These are phyloP conservation scores for Monodelphis domestica DNA, from an alignment of 2,797 vertebrate species.

Conservation along the genomic window DNA sequence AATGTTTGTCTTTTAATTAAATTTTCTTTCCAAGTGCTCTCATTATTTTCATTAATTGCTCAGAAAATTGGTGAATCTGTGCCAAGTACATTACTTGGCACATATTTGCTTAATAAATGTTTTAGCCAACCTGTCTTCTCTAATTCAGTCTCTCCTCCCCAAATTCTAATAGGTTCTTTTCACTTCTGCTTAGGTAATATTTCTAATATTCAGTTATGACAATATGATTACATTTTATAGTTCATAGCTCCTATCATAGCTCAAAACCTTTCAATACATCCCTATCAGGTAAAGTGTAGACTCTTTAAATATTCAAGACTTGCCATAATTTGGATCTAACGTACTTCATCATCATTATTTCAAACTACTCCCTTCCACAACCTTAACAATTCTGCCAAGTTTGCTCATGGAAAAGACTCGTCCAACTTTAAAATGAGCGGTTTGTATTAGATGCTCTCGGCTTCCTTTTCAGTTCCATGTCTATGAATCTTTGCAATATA, in stretches of 20 bases:
- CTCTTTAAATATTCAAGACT: background rate
- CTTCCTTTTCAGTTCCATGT: background rate
- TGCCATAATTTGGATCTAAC: background rate
- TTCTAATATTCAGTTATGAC: background rate
- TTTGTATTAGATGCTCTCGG: background rate
- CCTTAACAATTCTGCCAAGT: background rate
- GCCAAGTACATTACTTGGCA: background rate
- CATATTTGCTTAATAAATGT: constrained; percentile 11
- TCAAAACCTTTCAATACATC: background rate
- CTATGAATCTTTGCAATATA: background rate
- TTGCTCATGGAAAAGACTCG: background rate
- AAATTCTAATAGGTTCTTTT: background rate
- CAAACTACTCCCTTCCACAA: background rate
- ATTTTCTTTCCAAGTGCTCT: background rate
- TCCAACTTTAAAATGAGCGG: background rate
- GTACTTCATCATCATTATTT: background rate
- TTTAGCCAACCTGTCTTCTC: background rate
- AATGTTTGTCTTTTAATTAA: constrained; percentile 13
- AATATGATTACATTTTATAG: background rate
- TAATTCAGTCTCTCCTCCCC: background rate
- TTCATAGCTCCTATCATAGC: background rate
- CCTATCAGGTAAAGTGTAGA: background rate
- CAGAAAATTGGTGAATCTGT: constrained; percentile 42
- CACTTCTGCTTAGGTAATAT: background rate
- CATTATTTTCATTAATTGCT: background rate